Base-by-base conservation (phyloP, 2,113 vertebrate species). In the Osmerus eperlanus region DNA sequence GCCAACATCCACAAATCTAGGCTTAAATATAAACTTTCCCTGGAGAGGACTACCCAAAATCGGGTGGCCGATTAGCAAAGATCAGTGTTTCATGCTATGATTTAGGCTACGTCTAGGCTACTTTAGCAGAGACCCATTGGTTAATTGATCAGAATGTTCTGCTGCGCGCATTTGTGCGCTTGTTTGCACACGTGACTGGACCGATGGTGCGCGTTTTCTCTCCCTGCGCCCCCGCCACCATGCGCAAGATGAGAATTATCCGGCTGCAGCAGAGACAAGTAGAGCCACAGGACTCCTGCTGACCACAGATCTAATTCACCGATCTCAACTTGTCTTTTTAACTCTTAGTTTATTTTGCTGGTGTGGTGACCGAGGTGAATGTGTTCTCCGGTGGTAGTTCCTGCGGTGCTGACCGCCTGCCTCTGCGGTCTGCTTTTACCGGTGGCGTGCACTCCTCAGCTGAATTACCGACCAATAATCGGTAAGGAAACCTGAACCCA, bases 381-480 rank as follows among this genome's bases (percentile, higher is more conserved):
- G 91, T 75, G 73, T 82, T 78, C 71, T 3, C 73, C 64, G 87
- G 83, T 72, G 51, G 75, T 79, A 58, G 77, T 83, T 53, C 19
- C 86, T 29, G 84, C 82, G 88, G 82, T 74, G 72, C 62, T 89
- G 47, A 28, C 77, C 81, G 87, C 83, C 16, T 75, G 58, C 15
- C 65, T 78, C 23, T 76, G 75, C 79, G 68, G 65, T 23, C 74
- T 74, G 60, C 51, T 36, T 4, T 25, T 52, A 53, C 74, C 85
- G 73, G 76, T 74, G 52, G 83, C 71, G 18, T 81, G 32, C 60
- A 65, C 63, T 8, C 54, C 23, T 72, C 78, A 55, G 72, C 79
- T 60, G 61, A 91, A 91, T 23, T 13, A 82, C 73, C 85, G 91
- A 53, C 90, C 91, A 3, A 68, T 91, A 41, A 91, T 92, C 71